A percentile compares a stretch with the other conserved stretches of the same genome.
Conservation (phyloP, 2,797 vertebrate genomes). For the Smutsia gigantea region DNA sequence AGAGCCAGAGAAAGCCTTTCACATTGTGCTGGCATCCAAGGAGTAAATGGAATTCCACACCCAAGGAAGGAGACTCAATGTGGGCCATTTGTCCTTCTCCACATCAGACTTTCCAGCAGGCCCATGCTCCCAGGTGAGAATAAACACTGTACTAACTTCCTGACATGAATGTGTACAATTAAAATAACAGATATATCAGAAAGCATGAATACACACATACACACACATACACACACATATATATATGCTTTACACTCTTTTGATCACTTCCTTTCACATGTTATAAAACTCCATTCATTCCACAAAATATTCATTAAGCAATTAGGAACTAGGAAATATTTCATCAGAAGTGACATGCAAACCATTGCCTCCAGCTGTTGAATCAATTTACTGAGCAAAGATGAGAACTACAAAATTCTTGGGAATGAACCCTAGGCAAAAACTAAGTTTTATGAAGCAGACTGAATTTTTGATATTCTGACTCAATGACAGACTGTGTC, state of each 20-base stretch:
- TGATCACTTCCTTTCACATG: constrained; percentile 42
- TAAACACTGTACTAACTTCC: background rate
- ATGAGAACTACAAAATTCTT: constrained; percentile 1
- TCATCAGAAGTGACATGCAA: constrained; percentile 43
- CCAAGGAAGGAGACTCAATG: background rate
- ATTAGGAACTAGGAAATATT: constrained; percentile 51
- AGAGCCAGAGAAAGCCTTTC: constrained; percentile 13
- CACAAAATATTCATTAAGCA: constrained; percentile 50
- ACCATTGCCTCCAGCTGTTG: constrained; percentile 25
- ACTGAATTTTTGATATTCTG: background rate
- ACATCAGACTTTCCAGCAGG: background rate
- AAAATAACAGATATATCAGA: background rate
- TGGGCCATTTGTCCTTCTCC: background rate
- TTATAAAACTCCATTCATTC: constrained; percentile 53
- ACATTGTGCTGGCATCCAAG: background rate
- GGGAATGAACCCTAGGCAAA: constrained; percentile 9
- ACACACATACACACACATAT: background rate
- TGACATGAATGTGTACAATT: background rate
- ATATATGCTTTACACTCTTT: background rate
- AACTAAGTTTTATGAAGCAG: constrained; percentile 48
- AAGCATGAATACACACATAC: background rate
- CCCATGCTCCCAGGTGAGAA: background rate
- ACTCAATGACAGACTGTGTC: background rate
- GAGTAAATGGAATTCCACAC: constrained; percentile 33
- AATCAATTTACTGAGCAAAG: constrained; percentile 52